A percentile compares a stretch with the other conserved stretches of the same genome.
Evolutionary conservation across 2,888 invertebrate genomes (phyloP).

Genomic region (Yponomeuta sedellus): DNA sequence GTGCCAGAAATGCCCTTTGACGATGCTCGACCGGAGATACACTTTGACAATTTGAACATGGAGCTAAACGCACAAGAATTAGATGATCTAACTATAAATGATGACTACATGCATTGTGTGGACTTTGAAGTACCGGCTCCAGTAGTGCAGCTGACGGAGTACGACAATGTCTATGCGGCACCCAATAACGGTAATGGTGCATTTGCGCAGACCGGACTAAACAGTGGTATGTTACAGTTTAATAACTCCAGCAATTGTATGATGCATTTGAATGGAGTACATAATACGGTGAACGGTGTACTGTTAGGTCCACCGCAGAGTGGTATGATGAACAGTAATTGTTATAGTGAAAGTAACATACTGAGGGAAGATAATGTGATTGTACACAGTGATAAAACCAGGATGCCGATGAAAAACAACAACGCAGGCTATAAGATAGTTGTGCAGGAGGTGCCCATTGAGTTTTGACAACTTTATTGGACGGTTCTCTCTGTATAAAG

Average conservation of each 20-base stretch:
- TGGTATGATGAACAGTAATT: neutral
- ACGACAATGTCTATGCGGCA: constrained; percentile 23
- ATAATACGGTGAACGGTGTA: neutral
- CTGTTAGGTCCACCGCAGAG: neutral
- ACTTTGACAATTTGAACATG: constrained; percentile 41
- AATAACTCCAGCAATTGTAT: neutral
- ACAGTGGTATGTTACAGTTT: neutral
- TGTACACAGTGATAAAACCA: neutral
- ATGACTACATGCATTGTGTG: constrained; percentile 43
- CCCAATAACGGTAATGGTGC: neutral
- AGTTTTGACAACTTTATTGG: constrained; percentile 35
- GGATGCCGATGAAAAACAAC: constrained; percentile 19
- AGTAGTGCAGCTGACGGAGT: constrained; percentile 47
- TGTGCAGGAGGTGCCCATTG: constrained; percentile 62
- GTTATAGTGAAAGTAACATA: neutral
- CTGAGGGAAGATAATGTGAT: neutral
- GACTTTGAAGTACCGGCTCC: constrained; percentile 64
- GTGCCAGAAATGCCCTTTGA: constrained; percentile 50
- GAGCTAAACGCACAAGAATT: constrained; percentile 32
- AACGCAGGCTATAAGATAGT: constrained; percentile 45
- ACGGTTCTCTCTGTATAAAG: neutral
- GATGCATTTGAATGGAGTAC: neutral
- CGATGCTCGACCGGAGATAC: constrained; percentile 50
- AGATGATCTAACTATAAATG: constrained; percentile 41
- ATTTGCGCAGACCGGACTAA: neutral